Evolutionary conservation across 2,888 invertebrate species (phyloP).

Genomic region (Diploptera punctata): DNA sequence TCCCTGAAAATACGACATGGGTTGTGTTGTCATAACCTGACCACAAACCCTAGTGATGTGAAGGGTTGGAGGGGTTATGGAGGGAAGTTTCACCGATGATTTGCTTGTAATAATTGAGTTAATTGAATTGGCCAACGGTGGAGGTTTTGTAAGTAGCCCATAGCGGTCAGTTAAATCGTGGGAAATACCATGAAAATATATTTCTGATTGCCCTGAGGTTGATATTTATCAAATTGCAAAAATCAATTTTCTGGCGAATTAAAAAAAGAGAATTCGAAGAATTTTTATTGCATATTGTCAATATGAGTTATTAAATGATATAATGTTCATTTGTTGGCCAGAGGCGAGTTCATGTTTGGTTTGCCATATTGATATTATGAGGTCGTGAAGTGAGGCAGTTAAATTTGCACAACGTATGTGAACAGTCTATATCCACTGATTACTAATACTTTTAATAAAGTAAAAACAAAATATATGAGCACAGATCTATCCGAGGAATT

Average conservation of each 20-base stretch:
- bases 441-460: too few relatives aligned
- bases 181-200: slow-evolving; percentile 11
- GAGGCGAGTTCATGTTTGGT: background rate
- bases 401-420: background rate
- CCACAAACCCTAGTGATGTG: background rate
- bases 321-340: too few relatives aligned
- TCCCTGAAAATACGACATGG: slow-evolving; percentile 8
- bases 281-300: too few relatives aligned
- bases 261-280: too few relatives aligned
- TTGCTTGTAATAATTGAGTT: slow-evolving; percentile 28
- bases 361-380: background rate
- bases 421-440: too few relatives aligned
- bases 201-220: background rate
- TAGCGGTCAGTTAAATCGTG: slow-evolving; percentile 17
- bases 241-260: background rate
- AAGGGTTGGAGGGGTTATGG: background rate
- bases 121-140: slow-evolving; percentile 19
- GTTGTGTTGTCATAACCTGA: slow-evolving; percentile 10
- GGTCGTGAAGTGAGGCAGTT: background rate
- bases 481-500: too few relatives aligned
- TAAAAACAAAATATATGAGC: too few relatives aligned
- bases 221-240: background rate
- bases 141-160: slow-evolving; percentile 9
- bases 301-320: too few relatives aligned
- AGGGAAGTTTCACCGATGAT: slow-evolving; percentile 25